A percentile compares a stretch with the other conserved stretches of the same genome.
These are phyloP conservation scores for Pygmarrhopalites habei DNA, from an alignment of 1,140 invertebrate genomes.

Conservation along the genomic window DNA sequence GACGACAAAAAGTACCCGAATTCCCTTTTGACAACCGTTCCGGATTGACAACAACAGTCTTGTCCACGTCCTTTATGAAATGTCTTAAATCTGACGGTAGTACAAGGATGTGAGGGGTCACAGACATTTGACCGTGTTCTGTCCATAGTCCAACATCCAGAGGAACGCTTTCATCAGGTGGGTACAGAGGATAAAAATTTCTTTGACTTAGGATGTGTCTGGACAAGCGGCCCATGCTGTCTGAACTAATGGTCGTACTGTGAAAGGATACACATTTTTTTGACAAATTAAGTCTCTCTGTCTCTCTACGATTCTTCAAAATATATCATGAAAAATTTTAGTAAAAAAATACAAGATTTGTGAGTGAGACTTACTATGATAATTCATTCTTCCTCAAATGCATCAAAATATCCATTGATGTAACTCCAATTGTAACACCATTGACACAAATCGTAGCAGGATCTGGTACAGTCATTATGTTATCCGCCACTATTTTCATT, in stretches of 20 bases:
- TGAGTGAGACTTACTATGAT: conserved; percentile 59
- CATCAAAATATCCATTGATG: conserved; percentile 72
- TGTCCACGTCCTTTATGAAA: conserved; percentile 71
- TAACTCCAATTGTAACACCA: conserved; percentile 66
- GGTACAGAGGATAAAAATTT: conserved; percentile 73
- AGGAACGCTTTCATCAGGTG: conserved; percentile 57
- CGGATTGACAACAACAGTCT: conserved; percentile 74
- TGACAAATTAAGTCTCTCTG: too few species aligned
- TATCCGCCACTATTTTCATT: too few species aligned
- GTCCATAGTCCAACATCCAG: conserved; percentile 63
- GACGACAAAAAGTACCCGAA: conserved; percentile 52
- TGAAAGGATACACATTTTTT: too few species aligned
- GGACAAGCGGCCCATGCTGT: conserved; percentile 62
- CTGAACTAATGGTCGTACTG: conserved; percentile 42
- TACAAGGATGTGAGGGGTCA: conserved; percentile 71
- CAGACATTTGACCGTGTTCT: conserved; percentile 56
- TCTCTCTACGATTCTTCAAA: too few species aligned
- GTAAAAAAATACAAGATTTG: too few species aligned
- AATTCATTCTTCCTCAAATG: conserved; percentile 73
- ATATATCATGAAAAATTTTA: too few species aligned
- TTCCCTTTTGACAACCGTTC: conserved; percentile 63
- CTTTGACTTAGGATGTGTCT: conserved; percentile 68
- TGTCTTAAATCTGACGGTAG: conserved; percentile 74
- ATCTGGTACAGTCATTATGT: conserved; percentile 51
- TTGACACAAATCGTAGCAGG: conserved; percentile 69